Conservation (phyloP, 2,888 invertebrate species). For the Ectobius pallidus region DNA sequence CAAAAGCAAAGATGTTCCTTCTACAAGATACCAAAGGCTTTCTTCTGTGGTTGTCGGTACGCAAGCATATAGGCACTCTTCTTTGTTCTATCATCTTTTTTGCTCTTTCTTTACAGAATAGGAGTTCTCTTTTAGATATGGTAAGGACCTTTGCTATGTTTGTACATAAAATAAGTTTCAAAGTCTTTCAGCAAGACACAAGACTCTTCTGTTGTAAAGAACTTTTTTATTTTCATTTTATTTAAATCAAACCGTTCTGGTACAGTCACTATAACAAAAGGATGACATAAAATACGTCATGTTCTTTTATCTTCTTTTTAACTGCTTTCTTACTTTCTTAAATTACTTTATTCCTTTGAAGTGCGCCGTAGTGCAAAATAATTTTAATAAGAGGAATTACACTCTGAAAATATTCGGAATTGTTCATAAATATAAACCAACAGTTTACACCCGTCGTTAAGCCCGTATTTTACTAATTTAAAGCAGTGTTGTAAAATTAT, state of each 20-base stretch:
- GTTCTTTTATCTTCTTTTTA: not conserved
- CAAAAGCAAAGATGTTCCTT: conserved; percentile 18
- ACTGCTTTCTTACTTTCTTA: not conserved
- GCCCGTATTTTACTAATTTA: no score
- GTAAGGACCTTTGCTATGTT: not conserved
- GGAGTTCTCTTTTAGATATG: conserved; percentile 7
- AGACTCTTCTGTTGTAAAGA: not conserved
- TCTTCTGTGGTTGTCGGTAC: conserved; percentile 5
- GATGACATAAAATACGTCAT: not conserved
- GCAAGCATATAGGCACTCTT: not conserved
- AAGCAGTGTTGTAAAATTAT: no score
- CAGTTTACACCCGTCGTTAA: no score
- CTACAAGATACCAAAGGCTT: conserved; percentile 9
- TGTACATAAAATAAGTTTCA: not conserved
- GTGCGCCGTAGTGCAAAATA: no score
- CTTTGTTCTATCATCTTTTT: conserved; percentile 6
- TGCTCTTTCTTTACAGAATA: not conserved
- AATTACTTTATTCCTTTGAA: no score
- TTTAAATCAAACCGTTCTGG: not conserved
- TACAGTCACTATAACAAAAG: not conserved
- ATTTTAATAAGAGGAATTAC: no score
- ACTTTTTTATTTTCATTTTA: not conserved
- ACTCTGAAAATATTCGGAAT: no score
- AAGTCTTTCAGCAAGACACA: not conserved
- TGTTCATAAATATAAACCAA: no score